A percentile compares a stretch with the other conserved stretches of the same genome.
Conservation (phyloP, 2,113 vertebrate species). For the Andinoacara biseriatus region DNA sequence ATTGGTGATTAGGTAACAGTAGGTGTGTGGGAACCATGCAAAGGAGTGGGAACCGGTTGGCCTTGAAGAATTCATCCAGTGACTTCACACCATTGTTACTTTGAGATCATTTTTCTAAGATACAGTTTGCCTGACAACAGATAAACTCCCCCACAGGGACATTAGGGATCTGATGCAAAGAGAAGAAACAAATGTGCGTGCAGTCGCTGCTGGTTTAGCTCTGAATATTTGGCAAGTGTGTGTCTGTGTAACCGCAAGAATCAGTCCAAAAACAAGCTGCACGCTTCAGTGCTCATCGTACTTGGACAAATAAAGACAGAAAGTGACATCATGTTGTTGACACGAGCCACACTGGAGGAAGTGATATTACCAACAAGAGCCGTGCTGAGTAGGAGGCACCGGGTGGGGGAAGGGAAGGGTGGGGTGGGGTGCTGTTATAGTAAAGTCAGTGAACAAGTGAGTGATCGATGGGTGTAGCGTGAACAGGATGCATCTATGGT, state of each 20-base stretch:
- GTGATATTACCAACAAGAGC: neutral
- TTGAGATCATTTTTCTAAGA: neutral
- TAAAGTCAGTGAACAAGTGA: too few relatives aligned
- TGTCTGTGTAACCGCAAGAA: neutral
- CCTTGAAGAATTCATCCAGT: neutral
- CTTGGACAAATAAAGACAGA: neutral
- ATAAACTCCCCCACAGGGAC: neutral
- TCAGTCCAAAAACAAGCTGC: neutral
- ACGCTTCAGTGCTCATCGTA: neutral
- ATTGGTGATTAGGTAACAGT: constrained; percentile 21
- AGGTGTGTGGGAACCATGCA: neutral
- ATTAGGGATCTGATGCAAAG: neutral
- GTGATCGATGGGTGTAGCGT: too few relatives aligned
- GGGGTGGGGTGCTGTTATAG: too few relatives aligned
- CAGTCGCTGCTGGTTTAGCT: neutral
- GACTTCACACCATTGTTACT: neutral
- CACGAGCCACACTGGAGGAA: neutral
- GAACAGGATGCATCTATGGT: too few relatives aligned
- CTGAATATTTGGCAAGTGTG: neutral
- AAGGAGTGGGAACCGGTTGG: constrained; percentile 37
- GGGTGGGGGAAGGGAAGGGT: too few relatives aligned
- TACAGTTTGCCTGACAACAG: neutral
- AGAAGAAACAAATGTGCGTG: neutral
- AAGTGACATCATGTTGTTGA: neutral
- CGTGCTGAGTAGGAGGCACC: too few relatives aligned